Evolutionary conservation across 2,113 vertebrate species (phyloP).

Genomic region (Forbesichthys agassizii): DNA sequence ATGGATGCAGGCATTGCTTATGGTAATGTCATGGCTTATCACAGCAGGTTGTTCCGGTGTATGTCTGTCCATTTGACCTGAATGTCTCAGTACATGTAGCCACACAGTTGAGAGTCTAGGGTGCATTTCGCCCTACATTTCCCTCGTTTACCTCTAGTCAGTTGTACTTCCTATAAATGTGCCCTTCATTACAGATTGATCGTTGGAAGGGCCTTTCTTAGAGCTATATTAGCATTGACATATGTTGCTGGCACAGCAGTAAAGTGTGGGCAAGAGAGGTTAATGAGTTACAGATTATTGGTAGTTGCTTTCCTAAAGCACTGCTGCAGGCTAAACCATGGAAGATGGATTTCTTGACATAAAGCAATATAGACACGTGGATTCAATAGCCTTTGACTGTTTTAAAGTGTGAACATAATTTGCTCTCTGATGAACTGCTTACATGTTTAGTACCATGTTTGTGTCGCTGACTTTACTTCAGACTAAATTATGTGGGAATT

Average conservation of each 20-base stretch:
- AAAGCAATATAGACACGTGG: constrained; percentile 12
- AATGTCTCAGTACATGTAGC: constrained; percentile 29
- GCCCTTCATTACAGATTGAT: constrained; percentile 45
- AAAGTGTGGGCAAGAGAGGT: constrained; percentile 37
- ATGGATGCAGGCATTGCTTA: constrained; percentile 51
- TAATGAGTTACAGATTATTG: constrained; percentile 61
- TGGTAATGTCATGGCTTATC: constrained; percentile 58
- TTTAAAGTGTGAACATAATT: too few relatives aligned
- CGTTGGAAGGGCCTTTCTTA: constrained; percentile 39
- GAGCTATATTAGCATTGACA: constrained; percentile 46
- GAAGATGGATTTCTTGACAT: constrained; percentile 6
- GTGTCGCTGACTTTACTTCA: neutral
- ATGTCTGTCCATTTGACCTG: constrained; percentile 29
- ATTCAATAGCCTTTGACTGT: neutral
- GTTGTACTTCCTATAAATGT: constrained; percentile 40
- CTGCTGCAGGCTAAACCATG: constrained; percentile 27
- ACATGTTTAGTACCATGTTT: too few relatives aligned
- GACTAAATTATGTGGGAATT: neutral
- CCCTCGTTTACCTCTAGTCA: constrained; percentile 29
- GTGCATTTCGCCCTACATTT: constrained; percentile 65
- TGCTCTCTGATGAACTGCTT: too few relatives aligned
- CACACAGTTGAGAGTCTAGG: constrained; percentile 48
- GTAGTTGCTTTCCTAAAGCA: constrained; percentile 20
- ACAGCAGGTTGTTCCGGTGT: constrained; percentile 33
- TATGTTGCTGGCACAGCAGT: constrained; percentile 56